Evolutionary conservation across 1,140 invertebrate genomes (phyloP).

Genomic region (Capitella teleta): DNA sequence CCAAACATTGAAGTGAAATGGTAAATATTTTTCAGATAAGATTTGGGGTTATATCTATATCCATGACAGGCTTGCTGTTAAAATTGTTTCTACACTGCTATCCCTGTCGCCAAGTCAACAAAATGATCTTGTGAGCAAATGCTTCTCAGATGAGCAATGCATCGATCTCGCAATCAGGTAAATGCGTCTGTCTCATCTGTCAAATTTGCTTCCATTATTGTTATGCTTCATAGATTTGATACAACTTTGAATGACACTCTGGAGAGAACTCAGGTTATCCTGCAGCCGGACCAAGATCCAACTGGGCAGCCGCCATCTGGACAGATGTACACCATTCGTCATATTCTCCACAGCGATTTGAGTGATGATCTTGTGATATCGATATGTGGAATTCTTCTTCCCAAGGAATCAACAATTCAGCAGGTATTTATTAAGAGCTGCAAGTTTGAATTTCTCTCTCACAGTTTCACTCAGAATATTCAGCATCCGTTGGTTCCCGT

Average conservation of each 20-base stretch:
- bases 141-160: too few relatives aligned
- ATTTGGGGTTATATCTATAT: too few relatives aligned
- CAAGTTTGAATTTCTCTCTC: background rate
- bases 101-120: background rate
- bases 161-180: too few relatives aligned
- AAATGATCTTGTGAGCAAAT: too few relatives aligned
- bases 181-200: too few relatives aligned
- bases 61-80: background rate
- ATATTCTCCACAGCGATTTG: background rate
- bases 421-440: background rate
- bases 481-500: slow-evolving; percentile 25
- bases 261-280: too few relatives aligned
- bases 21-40: background rate
- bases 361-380: background rate
- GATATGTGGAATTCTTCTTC: background rate
- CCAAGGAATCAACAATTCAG: background rate
- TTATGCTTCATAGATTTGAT: too few relatives aligned
- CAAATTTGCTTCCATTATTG: too few relatives aligned
- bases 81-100: background rate
- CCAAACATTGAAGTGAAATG: background rate
- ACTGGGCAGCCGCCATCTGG: too few relatives aligned
- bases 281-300: too few relatives aligned
- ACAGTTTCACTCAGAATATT: background rate
- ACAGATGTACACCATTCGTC: background rate
- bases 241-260: too few relatives aligned